Percentiles rank a stretch among this genome's conserved stretches.
These are phyloP conservation scores for Phanerotoma sp. DNA, from an alignment of 2,888 invertebrate species.

Conservation along the genomic window DNA sequence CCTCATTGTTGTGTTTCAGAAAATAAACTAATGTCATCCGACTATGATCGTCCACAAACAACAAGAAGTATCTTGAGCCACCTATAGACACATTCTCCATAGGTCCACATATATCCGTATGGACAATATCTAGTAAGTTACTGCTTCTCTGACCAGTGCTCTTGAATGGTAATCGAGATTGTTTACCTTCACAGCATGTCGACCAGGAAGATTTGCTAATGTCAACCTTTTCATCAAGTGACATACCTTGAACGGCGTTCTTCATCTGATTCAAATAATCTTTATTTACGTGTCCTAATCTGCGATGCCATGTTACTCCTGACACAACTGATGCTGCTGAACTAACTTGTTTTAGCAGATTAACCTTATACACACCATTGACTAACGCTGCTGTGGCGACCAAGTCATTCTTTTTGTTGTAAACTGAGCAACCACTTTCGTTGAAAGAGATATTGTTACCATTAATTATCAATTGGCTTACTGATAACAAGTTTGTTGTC, in stretches of 20 bases:
- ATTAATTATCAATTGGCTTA: conserved; percentile 6
- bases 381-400: background rate
- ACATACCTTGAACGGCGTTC: background rate
- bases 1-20: conserved; percentile 10
- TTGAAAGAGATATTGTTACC: background rate
- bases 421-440: background rate
- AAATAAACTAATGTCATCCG: conserved; percentile 7
- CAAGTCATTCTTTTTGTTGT: background rate
- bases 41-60: conserved; percentile 17
- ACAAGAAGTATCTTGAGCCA: conserved; percentile 9
- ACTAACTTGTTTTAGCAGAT: too few species aligned
- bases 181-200: conserved; percentile 4
- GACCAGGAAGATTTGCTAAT: background rate
- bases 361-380: too few species aligned
- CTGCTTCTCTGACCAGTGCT: background rate
- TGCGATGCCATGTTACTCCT: background rate
- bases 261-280: background rate
- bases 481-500: conserved; percentile 15
- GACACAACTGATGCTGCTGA: background rate
- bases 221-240: background rate
- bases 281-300: background rate
- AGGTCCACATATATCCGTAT: conserved; percentile 17
- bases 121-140: background rate
- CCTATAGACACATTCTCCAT: conserved; percentile 4
- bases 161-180: conserved; percentile 4